A percentile compares a stretch with the other conserved stretches of the same genome.
phyloP scores from a whole-genome alignment of 1,140 invertebrate genomes.

The Aricia agestis region DNA sequence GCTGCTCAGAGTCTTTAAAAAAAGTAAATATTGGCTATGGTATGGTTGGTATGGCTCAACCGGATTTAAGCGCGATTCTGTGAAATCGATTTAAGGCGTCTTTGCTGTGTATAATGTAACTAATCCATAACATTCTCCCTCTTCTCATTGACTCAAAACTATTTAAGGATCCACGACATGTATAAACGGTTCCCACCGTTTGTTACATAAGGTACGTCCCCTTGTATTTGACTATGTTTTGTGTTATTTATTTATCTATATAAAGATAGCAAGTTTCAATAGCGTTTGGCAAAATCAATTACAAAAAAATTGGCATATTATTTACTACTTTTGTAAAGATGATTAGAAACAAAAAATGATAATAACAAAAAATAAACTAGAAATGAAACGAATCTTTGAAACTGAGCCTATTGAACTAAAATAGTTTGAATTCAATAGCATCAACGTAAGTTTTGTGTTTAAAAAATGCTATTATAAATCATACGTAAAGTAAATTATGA shows the following conservation, averaged over 20 bases:
- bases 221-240: constrained; percentile 64
- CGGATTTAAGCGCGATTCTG: constrained; percentile 43
- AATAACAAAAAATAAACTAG: no score
- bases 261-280: constrained; percentile 22
- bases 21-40: background rate
- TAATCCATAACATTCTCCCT: constrained; percentile 76
- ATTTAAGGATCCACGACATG: constrained; percentile 73
- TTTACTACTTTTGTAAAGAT: no score
- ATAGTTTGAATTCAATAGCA: no score
- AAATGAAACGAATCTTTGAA: no score
- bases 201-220: constrained; percentile 70
- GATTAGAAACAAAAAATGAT: no score
- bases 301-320: no score
- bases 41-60: constrained; percentile 31
- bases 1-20: background rate
- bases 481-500: no score
- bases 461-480: no score
- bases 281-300: no score
- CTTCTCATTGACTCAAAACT: constrained; percentile 74
- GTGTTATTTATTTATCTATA: constrained; percentile 58
- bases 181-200: constrained; percentile 72
- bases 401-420: no score
- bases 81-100: constrained; percentile 43
- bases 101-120: constrained; percentile 62
- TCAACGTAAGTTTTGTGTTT: no score